Evolutionary conservation across 1,140 invertebrate genomes (phyloP).

Genomic region (Carcinoscorpius rotundicauda): DNA sequence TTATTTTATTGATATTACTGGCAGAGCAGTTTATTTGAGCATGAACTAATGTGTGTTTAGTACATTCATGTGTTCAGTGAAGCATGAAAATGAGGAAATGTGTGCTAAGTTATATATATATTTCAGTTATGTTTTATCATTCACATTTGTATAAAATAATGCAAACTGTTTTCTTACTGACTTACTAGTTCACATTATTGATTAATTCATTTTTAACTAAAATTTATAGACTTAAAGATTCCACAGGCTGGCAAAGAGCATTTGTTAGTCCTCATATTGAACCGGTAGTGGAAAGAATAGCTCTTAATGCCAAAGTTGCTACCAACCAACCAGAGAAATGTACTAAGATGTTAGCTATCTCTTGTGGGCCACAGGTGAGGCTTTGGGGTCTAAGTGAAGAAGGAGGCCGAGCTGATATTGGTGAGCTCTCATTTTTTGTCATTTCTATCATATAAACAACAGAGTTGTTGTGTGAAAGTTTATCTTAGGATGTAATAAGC

Average conservation of each 20-base stretch:
- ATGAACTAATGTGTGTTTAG: too few relatives aligned
- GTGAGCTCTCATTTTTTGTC: slow-evolving; percentile 32
- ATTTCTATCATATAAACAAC: slow-evolving; percentile 7
- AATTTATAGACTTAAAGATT: slow-evolving; percentile 71
- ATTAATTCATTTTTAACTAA: slow-evolving; percentile 2
- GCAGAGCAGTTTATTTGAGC: too few relatives aligned
- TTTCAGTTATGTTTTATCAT: too few relatives aligned
- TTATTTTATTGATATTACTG: too few relatives aligned
- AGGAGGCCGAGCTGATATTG: slow-evolving; percentile 60
- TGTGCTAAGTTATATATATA: too few relatives aligned
- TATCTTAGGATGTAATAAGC: too few relatives aligned
- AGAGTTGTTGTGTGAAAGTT: neutral
- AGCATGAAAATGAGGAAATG: too few relatives aligned
- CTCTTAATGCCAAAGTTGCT: slow-evolving; percentile 78
- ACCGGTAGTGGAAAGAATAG: slow-evolving; percentile 75
- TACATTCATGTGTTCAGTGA: too few relatives aligned
- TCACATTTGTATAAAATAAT: too few relatives aligned
- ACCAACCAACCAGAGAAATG: slow-evolving; percentile 31
- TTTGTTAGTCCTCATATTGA: slow-evolving; percentile 89
- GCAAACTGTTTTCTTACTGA: too few relatives aligned
- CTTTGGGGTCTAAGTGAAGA: slow-evolving; percentile 81
- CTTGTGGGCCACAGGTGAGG: slow-evolving; percentile 64
- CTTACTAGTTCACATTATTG: too few relatives aligned
- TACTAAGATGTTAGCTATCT: slow-evolving; percentile 79
- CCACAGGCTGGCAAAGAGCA: slow-evolving; percentile 86